These are phyloP conservation scores for Lepus europaeus DNA, from an alignment of 2,113 vertebrate species.

Conservation along the genomic window DNA sequence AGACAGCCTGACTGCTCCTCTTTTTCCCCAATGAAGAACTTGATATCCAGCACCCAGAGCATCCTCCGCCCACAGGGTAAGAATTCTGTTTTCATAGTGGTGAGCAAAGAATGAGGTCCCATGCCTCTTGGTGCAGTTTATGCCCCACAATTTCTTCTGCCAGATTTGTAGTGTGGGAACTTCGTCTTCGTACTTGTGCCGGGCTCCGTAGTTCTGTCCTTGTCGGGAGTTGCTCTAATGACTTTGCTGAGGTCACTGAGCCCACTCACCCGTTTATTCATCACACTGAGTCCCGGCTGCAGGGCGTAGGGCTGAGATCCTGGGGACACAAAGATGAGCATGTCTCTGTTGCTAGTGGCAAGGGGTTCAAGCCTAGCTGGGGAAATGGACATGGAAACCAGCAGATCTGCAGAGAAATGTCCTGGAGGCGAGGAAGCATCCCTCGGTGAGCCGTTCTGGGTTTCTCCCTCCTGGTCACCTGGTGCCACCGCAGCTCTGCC, in stretches of 20 bases:
- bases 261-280: not conserved
- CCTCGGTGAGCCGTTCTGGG: not conserved
- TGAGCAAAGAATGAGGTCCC: not conserved
- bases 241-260: not conserved
- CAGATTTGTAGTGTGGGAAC: not conserved
- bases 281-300: not conserved
- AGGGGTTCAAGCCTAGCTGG: not conserved
- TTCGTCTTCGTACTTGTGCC: constrained; percentile 9
- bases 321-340: not conserved
- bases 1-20: too few species aligned
- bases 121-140: not conserved
- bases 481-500: not conserved
- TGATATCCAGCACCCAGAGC: not conserved
- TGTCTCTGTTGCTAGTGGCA: not conserved
- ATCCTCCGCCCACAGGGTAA: not conserved
- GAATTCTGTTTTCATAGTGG: constrained; percentile 13
- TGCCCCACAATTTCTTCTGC: not conserved
- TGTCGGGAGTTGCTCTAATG: not conserved
- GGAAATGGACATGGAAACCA: not conserved
- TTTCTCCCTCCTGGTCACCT: not conserved
- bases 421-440: not conserved
- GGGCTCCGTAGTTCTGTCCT: not conserved
- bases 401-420: not conserved
- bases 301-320: not conserved
- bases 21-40: not conserved